phyloP scores from a whole-genome alignment of 1,140 invertebrate species.

The Magallana ariakensis region DNA sequence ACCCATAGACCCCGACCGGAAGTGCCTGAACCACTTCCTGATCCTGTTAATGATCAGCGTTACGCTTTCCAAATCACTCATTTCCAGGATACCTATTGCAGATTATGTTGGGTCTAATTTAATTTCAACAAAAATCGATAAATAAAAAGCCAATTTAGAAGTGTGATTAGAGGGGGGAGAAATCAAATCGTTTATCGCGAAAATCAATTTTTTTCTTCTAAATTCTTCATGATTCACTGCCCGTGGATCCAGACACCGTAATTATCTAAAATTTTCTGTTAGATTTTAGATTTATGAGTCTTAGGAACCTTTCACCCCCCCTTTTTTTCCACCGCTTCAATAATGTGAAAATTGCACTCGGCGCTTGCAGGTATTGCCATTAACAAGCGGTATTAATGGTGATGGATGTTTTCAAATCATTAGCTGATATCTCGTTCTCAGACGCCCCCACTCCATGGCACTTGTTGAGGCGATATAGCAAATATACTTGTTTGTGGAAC shows the following conservation, averaged over 20 bases:
- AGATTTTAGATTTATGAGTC: not conserved
- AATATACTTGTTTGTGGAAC: no score
- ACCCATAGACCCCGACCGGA: not conserved
- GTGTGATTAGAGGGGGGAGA: constrained; percentile 1
- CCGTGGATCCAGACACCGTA: not conserved
- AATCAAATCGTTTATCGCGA: constrained; percentile 3
- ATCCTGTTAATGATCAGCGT: not conserved
- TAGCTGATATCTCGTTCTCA: not conserved
- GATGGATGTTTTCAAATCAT: not conserved
- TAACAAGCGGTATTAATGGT: not conserved
- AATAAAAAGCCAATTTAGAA: not conserved
- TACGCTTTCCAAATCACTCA: not conserved
- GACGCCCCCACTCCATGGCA: not conserved
- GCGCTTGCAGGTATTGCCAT: not conserved
- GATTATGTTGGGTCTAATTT: not conserved
- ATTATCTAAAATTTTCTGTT: not conserved
- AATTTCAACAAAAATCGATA: not conserved
- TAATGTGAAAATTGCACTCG: not conserved
- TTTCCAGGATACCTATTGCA: constrained; percentile 12
- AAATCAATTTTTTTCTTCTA: constrained; percentile 10
- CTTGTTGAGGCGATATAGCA: not conserved
- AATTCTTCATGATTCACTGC: constrained; percentile 24
- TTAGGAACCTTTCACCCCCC: not conserved
- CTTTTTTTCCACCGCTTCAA: not conserved
- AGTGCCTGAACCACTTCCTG: constrained; percentile 18